Base-by-base conservation (phyloP, 2,113 vertebrate genomes). In the Pluvialis apricaria region DNA sequence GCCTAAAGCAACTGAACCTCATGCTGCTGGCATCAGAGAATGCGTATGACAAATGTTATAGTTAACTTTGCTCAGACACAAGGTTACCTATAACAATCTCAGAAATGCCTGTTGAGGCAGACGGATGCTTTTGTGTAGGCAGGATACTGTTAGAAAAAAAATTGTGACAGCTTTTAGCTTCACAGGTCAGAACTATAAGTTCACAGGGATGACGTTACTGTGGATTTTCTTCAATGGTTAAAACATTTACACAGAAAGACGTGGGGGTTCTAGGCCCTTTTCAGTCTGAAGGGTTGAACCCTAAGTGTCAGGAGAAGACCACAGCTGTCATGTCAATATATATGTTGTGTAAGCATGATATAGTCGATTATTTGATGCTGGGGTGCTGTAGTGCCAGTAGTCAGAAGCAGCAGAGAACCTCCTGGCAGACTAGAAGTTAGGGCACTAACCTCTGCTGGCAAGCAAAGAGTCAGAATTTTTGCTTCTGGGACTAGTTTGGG, bases 121-220 rank as follows among this genome's bases (percentile, higher is more conserved):
- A 15, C 0, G 0, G 12, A 57, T 62, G 36, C 32, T 29, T 92
- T 77, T 0, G 0, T 21, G 47, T 31, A 38, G 36, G 75, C 28
- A 49, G 31, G 42, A 54, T 64, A n/a, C 28, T 51, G 18, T 54
- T 42, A n/a, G 57, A 66, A 51, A 81, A 62, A 42, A 40, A 76
- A 38, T 3, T 15, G 6, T 26, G 36, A 5, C 13, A 57, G 49
- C 66, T 93, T 72, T 77, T 77, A 42, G 36, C 36, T 72, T 83
- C 36, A 13, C 3, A 6, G 13, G 31, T 65, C 34, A 49, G 71
- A 69, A 22, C 31, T 82, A 0, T 16, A 64, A 42, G 16, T 54
- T 86, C 28, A 22, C 11, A 49, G 25, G 32, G 40, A 22, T 68
- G 25, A 18, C 13, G 14, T 24, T 62, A 82, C 18, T 58, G n/a